Conservation (phyloP, 92 coral and sea anemone genomes). For the Palythoa grandis region DNA sequence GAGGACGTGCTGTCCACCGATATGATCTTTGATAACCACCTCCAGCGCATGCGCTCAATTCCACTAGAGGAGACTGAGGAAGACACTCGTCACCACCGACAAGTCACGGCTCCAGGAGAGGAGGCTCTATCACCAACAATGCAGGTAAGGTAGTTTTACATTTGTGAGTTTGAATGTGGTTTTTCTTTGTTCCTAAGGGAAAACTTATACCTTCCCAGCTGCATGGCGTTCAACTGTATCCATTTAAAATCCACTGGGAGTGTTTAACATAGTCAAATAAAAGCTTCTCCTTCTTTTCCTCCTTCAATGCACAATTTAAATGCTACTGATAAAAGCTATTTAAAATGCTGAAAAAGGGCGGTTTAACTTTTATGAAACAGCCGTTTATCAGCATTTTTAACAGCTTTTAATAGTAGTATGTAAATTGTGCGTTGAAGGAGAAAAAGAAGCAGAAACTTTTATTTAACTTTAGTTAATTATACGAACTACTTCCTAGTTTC, state of each 20-base stretch:
- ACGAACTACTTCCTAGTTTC: too few relatives aligned
- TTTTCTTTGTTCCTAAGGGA: not conserved
- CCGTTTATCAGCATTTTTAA: too few relatives aligned
- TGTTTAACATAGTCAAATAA: too few relatives aligned
- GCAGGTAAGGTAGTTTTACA: constrained; percentile 68
- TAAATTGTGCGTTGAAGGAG: too few relatives aligned
- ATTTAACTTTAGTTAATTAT: not conserved
- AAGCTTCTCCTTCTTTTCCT: too few relatives aligned
- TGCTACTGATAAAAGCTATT: too few relatives aligned
- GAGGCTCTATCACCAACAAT: constrained; percentile 89
- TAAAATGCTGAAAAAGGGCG: too few relatives aligned
- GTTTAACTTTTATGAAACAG: too few relatives aligned
- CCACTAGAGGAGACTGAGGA: constrained; percentile 95
- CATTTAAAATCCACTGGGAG: too few relatives aligned
- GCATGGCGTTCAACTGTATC: too few relatives aligned
- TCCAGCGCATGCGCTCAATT: constrained; percentile 72
- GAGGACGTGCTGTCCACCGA: constrained; percentile 93
- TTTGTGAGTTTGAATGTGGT: not conserved
- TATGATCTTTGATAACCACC: constrained; percentile 91
- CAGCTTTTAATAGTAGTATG: too few relatives aligned
- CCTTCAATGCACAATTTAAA: too few relatives aligned
- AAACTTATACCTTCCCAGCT: not conserved
- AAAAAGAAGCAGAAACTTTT: not conserved
- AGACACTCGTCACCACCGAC: constrained; percentile 72
- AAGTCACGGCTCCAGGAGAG: constrained; percentile 69